phyloP scores from a whole-genome alignment of 2,113 vertebrate species.

The Cyanistes caeruleus region DNA sequence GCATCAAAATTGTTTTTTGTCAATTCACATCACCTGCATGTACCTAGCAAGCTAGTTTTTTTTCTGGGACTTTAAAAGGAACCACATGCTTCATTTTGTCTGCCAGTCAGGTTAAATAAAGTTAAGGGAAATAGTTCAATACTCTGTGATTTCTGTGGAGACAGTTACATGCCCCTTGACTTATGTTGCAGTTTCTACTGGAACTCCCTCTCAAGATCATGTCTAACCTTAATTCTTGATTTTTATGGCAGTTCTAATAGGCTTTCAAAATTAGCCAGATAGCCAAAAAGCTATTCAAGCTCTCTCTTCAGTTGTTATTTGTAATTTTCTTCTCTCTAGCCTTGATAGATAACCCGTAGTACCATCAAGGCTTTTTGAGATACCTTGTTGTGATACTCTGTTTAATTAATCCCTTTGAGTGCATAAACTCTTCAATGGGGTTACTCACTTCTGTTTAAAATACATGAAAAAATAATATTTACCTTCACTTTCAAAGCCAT shows the following conservation, averaged over 20 bases:
- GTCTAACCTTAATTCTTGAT: background rate
- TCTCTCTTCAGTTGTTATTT: background rate
- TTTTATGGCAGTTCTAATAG: background rate
- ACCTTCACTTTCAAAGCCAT: background rate
- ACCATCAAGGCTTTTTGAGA: background rate
- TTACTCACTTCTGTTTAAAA: background rate
- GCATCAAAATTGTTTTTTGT: background rate
- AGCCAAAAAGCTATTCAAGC: background rate
- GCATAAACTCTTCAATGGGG: background rate
- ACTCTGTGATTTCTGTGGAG: background rate
- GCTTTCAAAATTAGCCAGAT: background rate
- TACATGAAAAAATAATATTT: background rate
- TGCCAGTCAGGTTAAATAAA: background rate
- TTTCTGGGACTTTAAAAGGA: background rate
- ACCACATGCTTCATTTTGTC: background rate
- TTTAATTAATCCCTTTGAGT: background rate
- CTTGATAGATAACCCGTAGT: background rate
- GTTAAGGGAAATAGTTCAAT: background rate
- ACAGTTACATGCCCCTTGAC: background rate
- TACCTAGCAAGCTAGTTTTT: background rate
- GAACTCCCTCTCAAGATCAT: background rate
- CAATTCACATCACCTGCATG: background rate
- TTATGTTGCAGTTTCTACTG: background rate
- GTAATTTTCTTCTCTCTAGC: background rate
- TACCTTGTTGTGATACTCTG: background rate